Percentiles rank a stretch among this genome's conserved stretches.
phyloP scores from a whole-genome alignment of 2,113 vertebrate species.

The Columba livia region DNA sequence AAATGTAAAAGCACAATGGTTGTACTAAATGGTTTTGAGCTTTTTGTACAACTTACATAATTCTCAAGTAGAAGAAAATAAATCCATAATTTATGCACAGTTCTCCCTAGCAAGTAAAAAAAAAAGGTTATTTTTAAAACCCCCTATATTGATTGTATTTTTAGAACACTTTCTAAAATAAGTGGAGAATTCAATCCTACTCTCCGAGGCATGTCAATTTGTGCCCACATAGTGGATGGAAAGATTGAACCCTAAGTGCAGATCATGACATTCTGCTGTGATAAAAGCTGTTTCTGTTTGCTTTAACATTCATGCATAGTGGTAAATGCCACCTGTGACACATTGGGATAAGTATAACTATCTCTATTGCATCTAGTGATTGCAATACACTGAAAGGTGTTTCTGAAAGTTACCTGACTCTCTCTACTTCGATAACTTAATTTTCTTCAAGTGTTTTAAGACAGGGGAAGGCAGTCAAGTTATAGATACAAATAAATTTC shows the following conservation, averaged over 20 bases:
- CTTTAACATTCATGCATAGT: conserved; percentile 60
- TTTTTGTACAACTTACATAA: conserved; percentile 6
- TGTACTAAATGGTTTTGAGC: conserved; percentile 34
- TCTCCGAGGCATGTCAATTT: conserved; percentile 68
- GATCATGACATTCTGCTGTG: conserved; percentile 72
- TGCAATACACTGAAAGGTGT: neutral
- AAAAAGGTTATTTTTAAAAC: conserved; percentile 47
- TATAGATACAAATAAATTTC: neutral
- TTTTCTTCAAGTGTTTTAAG: conserved; percentile 16
- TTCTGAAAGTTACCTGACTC: conserved; percentile 32
- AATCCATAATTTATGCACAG: conserved; percentile 52
- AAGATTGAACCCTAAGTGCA: conserved; percentile 71
- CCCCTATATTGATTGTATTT: conserved; percentile 60
- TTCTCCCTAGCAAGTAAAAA: conserved; percentile 35
- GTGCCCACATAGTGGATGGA: conserved; percentile 58
- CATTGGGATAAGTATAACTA: conserved; percentile 38
- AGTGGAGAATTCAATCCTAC: conserved; percentile 57
- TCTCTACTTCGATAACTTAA: neutral
- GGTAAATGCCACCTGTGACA: conserved; percentile 61
- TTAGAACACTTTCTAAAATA: conserved; percentile 71
- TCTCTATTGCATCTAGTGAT: neutral
- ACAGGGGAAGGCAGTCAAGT: neutral
- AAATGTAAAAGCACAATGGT: neutral
- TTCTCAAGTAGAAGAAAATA: conserved; percentile 49
- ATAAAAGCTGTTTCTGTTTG: conserved; percentile 76